phyloP scores from a whole-genome alignment of 2,797 vertebrate genomes.

The Zalophus californianus region DNA sequence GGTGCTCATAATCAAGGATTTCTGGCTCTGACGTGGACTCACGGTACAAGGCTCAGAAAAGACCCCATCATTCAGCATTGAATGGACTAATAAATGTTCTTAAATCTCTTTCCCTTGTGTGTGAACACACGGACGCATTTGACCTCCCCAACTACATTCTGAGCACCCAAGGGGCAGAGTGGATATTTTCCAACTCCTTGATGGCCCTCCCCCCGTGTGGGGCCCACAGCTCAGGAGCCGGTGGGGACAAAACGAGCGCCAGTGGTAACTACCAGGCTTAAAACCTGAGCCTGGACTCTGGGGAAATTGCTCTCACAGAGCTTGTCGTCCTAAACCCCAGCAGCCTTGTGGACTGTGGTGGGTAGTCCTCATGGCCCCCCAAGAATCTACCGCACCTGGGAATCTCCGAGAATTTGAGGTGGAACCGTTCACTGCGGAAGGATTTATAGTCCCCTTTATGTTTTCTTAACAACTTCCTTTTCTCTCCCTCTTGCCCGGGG shows the following conservation, averaged over 20 bases:
- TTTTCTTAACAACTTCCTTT: conserved; percentile 47
- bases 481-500: background rate
- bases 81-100: conserved; percentile 22
- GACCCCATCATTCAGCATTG: background rate
- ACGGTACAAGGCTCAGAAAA: conserved; percentile 50
- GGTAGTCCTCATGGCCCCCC: background rate
- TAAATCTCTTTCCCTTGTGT: conserved; percentile 17
- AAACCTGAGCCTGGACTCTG: background rate
- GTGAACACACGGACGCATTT: background rate
- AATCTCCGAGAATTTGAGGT: conserved; percentile 60
- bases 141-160: conserved; percentile 25
- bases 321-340: background rate
- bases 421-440: background rate
- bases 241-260: background rate
- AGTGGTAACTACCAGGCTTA: background rate
- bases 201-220: background rate
- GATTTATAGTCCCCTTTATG: background rate
- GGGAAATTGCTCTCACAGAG: background rate
- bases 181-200: conserved; percentile 4
- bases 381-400: background rate
- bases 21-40: conserved; percentile 29
- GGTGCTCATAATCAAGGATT: conserved; percentile 23
- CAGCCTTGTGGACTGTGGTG: background rate
- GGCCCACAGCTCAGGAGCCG: background rate
- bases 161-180: background rate